A percentile compares a stretch with the other conserved stretches of the same genome.
These are phyloP conservation scores for Lagocephalus sceleratus DNA, from an alignment of 2,797 vertebrate genomes.

Conservation along the genomic window DNA sequence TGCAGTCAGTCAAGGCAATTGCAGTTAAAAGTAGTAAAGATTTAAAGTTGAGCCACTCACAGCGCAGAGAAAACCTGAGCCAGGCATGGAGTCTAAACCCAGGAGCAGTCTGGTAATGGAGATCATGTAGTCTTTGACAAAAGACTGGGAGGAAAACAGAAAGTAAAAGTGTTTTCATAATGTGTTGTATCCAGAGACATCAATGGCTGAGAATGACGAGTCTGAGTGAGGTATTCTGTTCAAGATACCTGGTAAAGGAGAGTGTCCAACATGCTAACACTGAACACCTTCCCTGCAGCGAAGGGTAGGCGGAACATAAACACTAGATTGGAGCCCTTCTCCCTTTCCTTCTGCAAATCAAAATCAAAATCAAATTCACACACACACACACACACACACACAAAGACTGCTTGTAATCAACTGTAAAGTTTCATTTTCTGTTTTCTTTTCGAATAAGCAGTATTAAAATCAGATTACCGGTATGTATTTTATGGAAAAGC, in stretches of 20 bases:
- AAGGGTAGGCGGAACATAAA: conserved; percentile 87
- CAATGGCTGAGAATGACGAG: neutral
- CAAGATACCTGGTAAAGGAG: conserved; percentile 81
- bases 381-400: conserved; percentile 12
- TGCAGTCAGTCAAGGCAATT: neutral
- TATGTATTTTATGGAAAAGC: too few relatives aligned
- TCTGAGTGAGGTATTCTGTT: neutral
- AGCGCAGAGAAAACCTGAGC: conserved; percentile 84
- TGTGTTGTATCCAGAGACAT: neutral
- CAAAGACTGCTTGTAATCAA: too few relatives aligned
- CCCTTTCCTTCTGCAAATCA: conserved; percentile 79
- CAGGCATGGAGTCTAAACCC: conserved; percentile 84
- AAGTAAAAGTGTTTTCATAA: conserved; percentile 9
- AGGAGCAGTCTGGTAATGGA: conserved; percentile 83
- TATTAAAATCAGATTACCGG: too few relatives aligned
- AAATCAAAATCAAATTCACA: too few relatives aligned
- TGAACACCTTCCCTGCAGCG: conserved; percentile 86
- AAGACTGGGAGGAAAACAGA: conserved; percentile 70
- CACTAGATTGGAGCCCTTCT: conserved; percentile 83
- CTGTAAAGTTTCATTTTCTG: too few relatives aligned
- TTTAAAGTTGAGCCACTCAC: conserved; percentile 62
- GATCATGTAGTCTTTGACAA: conserved; percentile 89
- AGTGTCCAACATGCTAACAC: conserved; percentile 86
- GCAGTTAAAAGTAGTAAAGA: neutral
- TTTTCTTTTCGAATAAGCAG: too few relatives aligned